Base-by-base conservation (phyloP, 2,888 invertebrate genomes). In the Hipparchia semele region DNA sequence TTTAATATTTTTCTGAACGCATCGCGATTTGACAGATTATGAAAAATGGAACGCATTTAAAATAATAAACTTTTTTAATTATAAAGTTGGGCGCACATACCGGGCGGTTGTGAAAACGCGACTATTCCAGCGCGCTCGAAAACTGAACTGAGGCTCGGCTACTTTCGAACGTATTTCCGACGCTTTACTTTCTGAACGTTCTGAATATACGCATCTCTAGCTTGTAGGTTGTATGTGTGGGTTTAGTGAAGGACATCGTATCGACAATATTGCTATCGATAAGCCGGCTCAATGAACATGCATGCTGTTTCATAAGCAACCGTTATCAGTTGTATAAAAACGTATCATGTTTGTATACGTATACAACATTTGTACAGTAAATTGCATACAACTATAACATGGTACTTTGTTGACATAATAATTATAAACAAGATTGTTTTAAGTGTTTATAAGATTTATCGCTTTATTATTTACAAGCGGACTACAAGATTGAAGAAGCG, bases 81-180 rank as follows among this genome's bases (percentile, higher is more conserved):
- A 39, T 72, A 68, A 72, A 78, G 74, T 64, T 77, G 10, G 7
- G 72, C 68, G 71, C 82, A 90, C 90, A 83, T 88, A 92, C 92
- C 91, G 88, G 73, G 82, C 81, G 82, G 75, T 84, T 81, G 85
- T 78, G 74, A 76, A 60, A 75, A 87, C 85, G 83, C 89, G 87
- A 84, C 87, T 81, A 71, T 76, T 78, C 82, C 77, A 80, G 75
- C 83, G 84, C 88, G 85, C 82, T 85, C 85, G 84, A 80, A 84
- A 81, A 83, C 81, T 83, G 78, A 84, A 87, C 90, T 89, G 86
- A 85, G 83, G 81, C 80, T 80, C 74, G 82, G 82, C 81, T 81
- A 77, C 81, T 86, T 86, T 83, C 81, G 82, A 84, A 85, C 82
- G 86, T 86, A 86, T 88, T 88, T 87, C 86, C 86, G 78, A 83